Percentiles rank a stretch among this genome's conserved stretches.
phyloP scores from a whole-genome alignment of 1,140 invertebrate genomes.

The Lordiphosa mommai region DNA sequence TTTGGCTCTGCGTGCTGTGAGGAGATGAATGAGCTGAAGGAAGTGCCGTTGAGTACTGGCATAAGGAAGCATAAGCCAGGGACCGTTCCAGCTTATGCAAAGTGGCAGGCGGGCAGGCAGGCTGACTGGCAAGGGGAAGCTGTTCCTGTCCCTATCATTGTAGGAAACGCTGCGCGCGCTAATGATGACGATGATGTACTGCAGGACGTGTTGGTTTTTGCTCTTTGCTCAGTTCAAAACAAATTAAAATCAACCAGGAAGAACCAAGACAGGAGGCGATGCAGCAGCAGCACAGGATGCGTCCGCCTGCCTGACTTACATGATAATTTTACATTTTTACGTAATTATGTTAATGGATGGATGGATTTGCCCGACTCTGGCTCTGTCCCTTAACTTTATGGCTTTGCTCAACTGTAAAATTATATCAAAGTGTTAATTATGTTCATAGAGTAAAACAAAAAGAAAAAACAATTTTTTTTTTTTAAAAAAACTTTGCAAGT shows the following conservation, averaged over 20 bases:
- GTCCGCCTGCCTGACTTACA: conserved; percentile 42
- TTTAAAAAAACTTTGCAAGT: neutral
- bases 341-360: conserved; percentile 74
- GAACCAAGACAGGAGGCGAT: neutral
- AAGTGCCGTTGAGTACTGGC: conserved; percentile 74
- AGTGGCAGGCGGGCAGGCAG: conserved; percentile 26
- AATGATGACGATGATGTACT: conserved; percentile 76
- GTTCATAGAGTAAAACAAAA: conserved; percentile 24
- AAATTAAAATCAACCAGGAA: conserved; percentile 70
- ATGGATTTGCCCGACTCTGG: conserved; percentile 48
- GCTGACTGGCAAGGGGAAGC: conserved; percentile 8
- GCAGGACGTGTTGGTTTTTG: conserved; percentile 70
- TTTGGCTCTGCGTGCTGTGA: conserved; percentile 34
- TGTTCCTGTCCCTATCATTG: conserved; percentile 30
- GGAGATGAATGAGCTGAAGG: conserved; percentile 70
- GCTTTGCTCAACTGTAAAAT: conserved; percentile 60
- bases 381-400: conserved; percentile 28
- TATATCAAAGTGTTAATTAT: conserved; percentile 77
- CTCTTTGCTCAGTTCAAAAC: conserved; percentile 68
- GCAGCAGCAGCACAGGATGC: conserved; percentile 27
- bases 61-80: conserved; percentile 64
- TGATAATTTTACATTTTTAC: conserved; percentile 72
- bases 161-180: conserved; percentile 56
- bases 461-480: conserved; percentile 1
- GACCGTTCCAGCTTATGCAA: conserved; percentile 42